Percentiles rank a stretch among this genome's conserved stretches.
Conservation (phyloP, 2,888 invertebrate species). For the Spodoptera picta region DNA sequence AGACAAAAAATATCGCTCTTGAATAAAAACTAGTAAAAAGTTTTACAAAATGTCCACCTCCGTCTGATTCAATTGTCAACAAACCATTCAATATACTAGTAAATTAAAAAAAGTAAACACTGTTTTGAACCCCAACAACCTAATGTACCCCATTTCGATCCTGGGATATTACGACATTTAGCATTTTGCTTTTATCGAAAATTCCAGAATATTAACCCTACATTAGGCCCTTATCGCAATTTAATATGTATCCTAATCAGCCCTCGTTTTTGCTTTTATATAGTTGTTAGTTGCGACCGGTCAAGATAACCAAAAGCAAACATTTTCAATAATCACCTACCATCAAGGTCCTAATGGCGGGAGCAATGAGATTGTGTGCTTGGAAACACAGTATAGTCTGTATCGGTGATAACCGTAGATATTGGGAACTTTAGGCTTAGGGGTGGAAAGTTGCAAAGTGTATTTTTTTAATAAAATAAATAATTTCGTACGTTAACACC, state of each 20-base stretch:
- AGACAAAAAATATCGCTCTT: no score
- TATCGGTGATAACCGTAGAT: conserved; percentile 12
- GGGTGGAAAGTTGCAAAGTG: background rate
- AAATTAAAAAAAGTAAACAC: no score
- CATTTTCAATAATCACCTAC: conserved; percentile 50
- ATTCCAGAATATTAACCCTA: conserved; percentile 11
- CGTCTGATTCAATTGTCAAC: no score
- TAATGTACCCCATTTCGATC: conserved; percentile 8
- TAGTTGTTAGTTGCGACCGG: conserved; percentile 37
- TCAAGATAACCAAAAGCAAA: conserved; percentile 51
- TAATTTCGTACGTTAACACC: no score
- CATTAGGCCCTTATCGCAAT: conserved; percentile 22
- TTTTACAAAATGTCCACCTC: no score
- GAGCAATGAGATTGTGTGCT: conserved; percentile 42
- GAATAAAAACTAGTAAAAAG: no score
- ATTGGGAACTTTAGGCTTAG: background rate
- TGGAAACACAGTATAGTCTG: conserved; percentile 43
- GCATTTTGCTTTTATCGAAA: background rate
- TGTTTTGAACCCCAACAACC: no score
- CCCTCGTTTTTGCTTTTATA: conserved; percentile 26
- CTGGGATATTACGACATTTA: conserved; percentile 16
- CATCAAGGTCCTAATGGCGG: conserved; percentile 46
- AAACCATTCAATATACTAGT: no score
- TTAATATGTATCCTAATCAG: conserved; percentile 27
- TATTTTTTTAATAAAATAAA: no score